Base-by-base conservation (phyloP, 1,140 invertebrate species). In the Habropoda laboriosa region DNA sequence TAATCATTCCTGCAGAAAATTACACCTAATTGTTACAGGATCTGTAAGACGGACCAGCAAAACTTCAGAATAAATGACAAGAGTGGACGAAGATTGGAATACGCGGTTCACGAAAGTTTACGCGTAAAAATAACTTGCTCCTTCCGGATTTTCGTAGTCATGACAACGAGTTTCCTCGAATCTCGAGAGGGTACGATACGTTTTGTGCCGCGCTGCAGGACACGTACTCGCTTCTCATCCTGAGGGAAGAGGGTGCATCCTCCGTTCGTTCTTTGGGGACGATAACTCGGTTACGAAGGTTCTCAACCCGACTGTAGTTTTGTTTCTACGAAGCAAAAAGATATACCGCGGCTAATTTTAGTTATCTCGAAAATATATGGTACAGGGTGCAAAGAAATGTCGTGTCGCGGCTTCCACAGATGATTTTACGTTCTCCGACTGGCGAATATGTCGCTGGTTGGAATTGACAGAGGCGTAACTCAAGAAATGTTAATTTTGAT, bases 271-370 rank as follows among this genome's bases (percentile, higher is more conserved):
- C 77, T 86, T 83, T 70, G 88, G 88, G 79, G 86, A 82, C 71
- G 80, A 83, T 89, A 89, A 89, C 87, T 89, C 78, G 74, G 83
- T 89, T 89, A 89, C 80, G 53, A 75, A 21, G 85, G 88, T 87
- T 88, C 88, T 86, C 88, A 89, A 87, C 81, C 71, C 47, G 47
- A 12, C 24, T 27, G 12, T n/a, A 51, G 21, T n/a, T 70, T 76
- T 38, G 53, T 60, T 61, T 60, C 49, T 49, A n/a, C 4, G n/a
- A 49, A 21, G 16, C 2, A 21, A 8, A 18, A 13, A 27, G 30
- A 57, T 35, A 24, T 16, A 27, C 27, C 10, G 12, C 30, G 27
- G 13, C 4, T 3, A 18, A 45, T 16, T 45, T 24, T 49, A 12
- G 8, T 5, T 8, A 0, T 24, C 2, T 27, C 40, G 5, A 10